phyloP scores from a whole-genome alignment of 2,797 vertebrate species.

The Mus caroli region DNA sequence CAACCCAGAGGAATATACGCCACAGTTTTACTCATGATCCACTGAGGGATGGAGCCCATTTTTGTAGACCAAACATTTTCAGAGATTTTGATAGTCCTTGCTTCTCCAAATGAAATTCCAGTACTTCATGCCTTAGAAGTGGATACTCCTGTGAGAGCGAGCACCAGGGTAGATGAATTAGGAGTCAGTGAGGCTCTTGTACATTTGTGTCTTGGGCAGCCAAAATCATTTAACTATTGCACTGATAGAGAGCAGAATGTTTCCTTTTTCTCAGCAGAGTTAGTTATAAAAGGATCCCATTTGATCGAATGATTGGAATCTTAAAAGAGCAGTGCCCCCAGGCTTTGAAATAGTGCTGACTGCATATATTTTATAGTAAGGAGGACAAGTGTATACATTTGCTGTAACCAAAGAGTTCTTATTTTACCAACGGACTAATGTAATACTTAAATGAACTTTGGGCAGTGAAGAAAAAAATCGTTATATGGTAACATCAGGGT shows the following conservation, averaged over 20 bases:
- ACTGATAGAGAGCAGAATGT: background rate
- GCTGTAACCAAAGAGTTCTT: background rate
- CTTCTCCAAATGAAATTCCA: constrained; percentile 24
- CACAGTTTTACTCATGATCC: background rate
- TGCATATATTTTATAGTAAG: background rate
- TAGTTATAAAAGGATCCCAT: constrained; percentile 37
- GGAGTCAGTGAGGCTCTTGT: background rate
- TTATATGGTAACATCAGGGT: background rate
- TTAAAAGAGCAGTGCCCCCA: background rate
- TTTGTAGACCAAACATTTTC: background rate
- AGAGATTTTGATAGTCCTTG: background rate
- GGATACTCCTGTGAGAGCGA: background rate
- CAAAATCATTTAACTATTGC: constrained; percentile 35
- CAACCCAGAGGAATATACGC: background rate
- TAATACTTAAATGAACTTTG: background rate
- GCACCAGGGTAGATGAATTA: background rate
- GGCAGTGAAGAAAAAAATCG: background rate
- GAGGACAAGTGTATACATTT: background rate
- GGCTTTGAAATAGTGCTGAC: constrained; percentile 3
- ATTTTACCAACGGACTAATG: background rate
- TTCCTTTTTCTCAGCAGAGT: background rate
- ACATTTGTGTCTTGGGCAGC: constrained; percentile 13
- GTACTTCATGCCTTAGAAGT: background rate
- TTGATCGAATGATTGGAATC: constrained; percentile 32
- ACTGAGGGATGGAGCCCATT: background rate